phyloP scores from a whole-genome alignment of 2,888 invertebrate genomes.

The Cremastinae sp. region DNA sequence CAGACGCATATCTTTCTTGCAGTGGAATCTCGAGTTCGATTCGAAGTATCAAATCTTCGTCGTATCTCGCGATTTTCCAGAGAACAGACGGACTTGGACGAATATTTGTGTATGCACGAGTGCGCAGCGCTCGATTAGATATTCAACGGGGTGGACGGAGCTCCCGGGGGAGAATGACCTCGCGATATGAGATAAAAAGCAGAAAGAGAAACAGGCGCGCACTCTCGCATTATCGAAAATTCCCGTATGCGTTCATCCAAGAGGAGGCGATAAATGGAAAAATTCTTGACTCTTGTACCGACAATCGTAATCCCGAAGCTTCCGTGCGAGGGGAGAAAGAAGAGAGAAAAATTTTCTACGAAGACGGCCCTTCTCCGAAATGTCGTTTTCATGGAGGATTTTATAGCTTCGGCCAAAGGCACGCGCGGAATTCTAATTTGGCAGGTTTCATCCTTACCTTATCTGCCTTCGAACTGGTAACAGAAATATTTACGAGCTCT shows the following conservation, averaged over 20 bases:
- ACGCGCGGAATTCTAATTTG: constrained; percentile 67
- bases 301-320: constrained; percentile 75
- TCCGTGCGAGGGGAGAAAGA: constrained; percentile 43
- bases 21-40: too few species aligned
- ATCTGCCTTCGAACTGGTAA: constrained; percentile 57
- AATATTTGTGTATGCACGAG: constrained; percentile 64
- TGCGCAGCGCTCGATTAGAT: constrained; percentile 68
- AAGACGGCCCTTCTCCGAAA: constrained; percentile 41
- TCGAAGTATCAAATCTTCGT: not conserved
- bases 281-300: constrained; percentile 74
- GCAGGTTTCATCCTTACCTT: constrained; percentile 64
- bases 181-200: constrained; percentile 32
- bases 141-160: constrained; percentile 65
- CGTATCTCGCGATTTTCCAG: constrained; percentile 7
- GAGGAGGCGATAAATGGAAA: constrained; percentile 78
- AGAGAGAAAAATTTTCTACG: constrained; percentile 4
- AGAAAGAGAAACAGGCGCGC: constrained; percentile 51
- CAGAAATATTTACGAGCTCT: constrained; percentile 55
- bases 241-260: constrained; percentile 77
- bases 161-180: constrained; percentile 13
- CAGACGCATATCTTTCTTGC: too few species aligned
- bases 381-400: constrained; percentile 66
- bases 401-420: constrained; percentile 64
- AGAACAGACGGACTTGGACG: constrained; percentile 12
- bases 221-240: constrained; percentile 70